Evolutionary conservation across 2,113 vertebrate species (phyloP), one percentile per base, ranked within the genome.

Genomic region (Acrocephalus arundinaceus): DNA sequence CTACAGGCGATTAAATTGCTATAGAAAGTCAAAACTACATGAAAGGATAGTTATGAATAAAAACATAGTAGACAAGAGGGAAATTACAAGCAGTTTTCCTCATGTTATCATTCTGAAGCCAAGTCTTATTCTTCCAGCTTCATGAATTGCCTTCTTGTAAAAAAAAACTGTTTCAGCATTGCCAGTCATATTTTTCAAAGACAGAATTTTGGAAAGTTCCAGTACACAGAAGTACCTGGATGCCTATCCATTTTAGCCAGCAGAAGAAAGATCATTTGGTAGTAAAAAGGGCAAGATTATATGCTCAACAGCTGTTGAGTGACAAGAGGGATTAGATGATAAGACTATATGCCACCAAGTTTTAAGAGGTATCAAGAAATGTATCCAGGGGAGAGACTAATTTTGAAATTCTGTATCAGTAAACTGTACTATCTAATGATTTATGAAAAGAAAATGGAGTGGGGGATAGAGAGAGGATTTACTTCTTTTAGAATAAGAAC

Each of bases 111-210:
- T 76, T 85, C 66, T 33, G 24, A 30, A 55, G 6, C 18, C 2
- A 17, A 43, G 21, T 43, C 18, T 48, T 78, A 57, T 43, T 82
- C 27, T 27, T 43, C 20, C 20, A 57, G 35, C 18, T 78, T 82
- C 1, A 1, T 65, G 43, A 76, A 1, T 15, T 72, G 15, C 30
- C 57, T 59, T 79, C 51, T 71, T 0, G 0, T 51, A 43, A 85
- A 94, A 62, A 94, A 62, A 76, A 76, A 39, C 4, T 30, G 13
- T 39, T 67, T 33, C 21, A 88, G 15, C 23, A 59, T 43, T 3
- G 10, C 15, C 14, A 55, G 27, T 17, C 33, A 52, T 13, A 68
- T 83, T 58, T 76, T 20, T 39, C 31, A 82, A 2, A 24, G 39
- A 33, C 39, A 93, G 39, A 67, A 35, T 68, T 75, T 90, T 82